phyloP scores from a whole-genome alignment of 2,888 invertebrate species.

The Ophion slaviceki region DNA sequence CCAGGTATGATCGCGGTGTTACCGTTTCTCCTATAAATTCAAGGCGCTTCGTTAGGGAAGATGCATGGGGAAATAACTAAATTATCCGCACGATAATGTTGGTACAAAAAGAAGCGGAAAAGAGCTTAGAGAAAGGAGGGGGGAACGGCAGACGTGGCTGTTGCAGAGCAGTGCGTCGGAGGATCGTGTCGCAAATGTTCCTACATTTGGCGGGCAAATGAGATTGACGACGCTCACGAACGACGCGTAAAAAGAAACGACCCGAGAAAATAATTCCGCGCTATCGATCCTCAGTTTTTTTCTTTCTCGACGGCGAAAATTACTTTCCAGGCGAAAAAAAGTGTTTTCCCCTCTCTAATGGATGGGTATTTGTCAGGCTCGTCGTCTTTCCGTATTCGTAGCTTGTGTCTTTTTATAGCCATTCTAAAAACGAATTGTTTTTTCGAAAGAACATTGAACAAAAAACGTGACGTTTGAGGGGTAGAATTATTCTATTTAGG shows the following conservation, averaged over 20 bases:
- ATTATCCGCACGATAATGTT: background rate
- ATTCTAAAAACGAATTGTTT: no score
- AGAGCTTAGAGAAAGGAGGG: background rate
- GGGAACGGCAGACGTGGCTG: background rate
- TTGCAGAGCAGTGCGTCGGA: no score
- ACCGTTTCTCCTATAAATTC: constrained; percentile 69
- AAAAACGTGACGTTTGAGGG: no score
- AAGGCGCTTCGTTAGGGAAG: constrained; percentile 45
- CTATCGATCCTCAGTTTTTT: constrained; percentile 35
- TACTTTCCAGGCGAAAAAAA: background rate
- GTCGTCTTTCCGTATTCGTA: background rate
- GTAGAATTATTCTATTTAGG: no score
- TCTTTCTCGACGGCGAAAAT: background rate
- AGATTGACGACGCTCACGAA: constrained; percentile 38
- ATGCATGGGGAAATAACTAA: constrained; percentile 6
- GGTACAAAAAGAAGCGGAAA: background rate
- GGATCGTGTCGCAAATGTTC: background rate
- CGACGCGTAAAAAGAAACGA: constrained; percentile 26
- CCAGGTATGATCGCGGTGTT: constrained; percentile 63
- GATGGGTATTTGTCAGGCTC: background rate
- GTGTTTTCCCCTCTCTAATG: background rate
- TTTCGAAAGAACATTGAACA: no score
- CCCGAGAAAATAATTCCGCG: constrained; percentile 31
- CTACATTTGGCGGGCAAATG: constrained; percentile 10
- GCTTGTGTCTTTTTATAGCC: background rate